Base-by-base conservation (phyloP, 1,140 invertebrate genomes). In the Drosophila pachea region DNA sequence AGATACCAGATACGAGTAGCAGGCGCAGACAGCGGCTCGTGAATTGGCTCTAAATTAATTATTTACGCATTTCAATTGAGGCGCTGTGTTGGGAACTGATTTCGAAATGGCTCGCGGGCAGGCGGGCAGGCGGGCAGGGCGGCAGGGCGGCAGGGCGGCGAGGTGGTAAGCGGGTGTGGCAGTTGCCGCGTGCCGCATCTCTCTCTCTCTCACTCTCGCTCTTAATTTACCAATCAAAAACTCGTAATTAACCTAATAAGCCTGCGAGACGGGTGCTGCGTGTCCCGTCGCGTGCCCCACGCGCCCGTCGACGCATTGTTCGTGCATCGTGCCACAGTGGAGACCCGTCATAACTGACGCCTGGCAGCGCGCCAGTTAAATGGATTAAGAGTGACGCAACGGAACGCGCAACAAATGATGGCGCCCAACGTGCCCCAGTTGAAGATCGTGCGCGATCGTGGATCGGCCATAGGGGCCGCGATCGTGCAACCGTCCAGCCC, bases 211-310 rank as follows among this genome's bases (percentile, higher is more conserved):
- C 53, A 68, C 42, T 68, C 63, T 68, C 60, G 56, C 65, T 67
- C 81, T 83, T 84, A 83, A 83, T 83, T 83, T 83, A 84, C 79
- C 79, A 83, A 83, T 83, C 79, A 83, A 83, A 84, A 84, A 83
- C 73, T 83, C 79, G 73, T 83, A 83, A 83, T 83, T 83, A 84
- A 83, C 79, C 81, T 84, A 83, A 83, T 83, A 84, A 79, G 79
- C 79, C 76, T 67, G 64, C 68, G 72, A 77, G 58, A 69, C 76
- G 65, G 45, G 60, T 22, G 22, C 47, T 70, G 63, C 76, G 64
- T 66, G 64, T 49, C 47, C 55, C 56, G 71, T 77, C 78, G 77
- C 78, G 77, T 79, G 77, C 76, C 73, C 68, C 76, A 69, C 56
- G 61, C 62, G 58, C 47, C 58, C 60, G n/a, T 54, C 68, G 14